Percentiles rank a stretch among this genome's conserved stretches.
Evolutionary conservation across 1,140 invertebrate genomes (phyloP).

Genomic region (Tetraneura akinire): DNA sequence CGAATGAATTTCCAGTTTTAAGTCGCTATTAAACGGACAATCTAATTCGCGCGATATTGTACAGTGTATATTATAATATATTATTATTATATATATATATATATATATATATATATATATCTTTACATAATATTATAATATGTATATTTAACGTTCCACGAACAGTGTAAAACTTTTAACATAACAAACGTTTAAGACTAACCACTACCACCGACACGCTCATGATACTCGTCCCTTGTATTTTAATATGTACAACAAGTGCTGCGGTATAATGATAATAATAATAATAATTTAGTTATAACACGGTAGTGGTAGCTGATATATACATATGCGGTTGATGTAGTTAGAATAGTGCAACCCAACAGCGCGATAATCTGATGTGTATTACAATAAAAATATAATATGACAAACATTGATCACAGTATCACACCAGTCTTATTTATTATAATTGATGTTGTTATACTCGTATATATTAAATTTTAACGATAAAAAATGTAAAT

Average conservation of each 20-base stretch:
- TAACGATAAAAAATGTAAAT: too few species aligned
- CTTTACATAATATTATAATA: too few species aligned
- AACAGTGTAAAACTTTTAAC: constrained; percentile 13
- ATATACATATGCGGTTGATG: not conserved
- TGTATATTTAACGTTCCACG: not conserved
- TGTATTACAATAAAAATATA: too few species aligned
- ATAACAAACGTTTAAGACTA: not conserved
- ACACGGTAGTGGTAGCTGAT: not conserved
- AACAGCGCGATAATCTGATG: too few species aligned
- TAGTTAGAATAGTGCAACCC: not conserved
- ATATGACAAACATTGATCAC: too few species aligned
- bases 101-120: too few species aligned
- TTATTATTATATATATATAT: too few species aligned
- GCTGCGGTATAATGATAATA: not conserved
- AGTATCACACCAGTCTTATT: too few species aligned
- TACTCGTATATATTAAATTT: too few species aligned
- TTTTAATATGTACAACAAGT: not conserved
- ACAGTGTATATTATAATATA: not conserved
- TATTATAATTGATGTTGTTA: too few species aligned
- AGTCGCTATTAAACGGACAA: not conserved
- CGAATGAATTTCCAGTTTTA: constrained; percentile 37
- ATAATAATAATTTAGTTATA: not conserved
- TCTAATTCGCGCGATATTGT: not conserved
- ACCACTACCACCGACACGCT: not conserved
- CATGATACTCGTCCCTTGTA: not conserved